Base-by-base conservation (phyloP, 2,113 vertebrate species). In the Sapayoa aenigma region DNA sequence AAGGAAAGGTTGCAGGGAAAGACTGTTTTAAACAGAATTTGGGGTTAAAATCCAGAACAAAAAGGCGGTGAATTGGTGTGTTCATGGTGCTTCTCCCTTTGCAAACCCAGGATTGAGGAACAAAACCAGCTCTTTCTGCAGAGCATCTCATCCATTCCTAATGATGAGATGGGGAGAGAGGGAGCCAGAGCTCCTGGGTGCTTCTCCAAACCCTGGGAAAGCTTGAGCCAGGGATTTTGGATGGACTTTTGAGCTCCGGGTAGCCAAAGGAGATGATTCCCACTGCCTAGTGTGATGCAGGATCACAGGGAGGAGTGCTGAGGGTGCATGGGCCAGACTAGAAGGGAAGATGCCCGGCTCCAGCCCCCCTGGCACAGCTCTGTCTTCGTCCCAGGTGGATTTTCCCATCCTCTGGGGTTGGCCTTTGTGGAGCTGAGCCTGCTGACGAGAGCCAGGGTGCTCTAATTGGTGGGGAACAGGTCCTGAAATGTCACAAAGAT, bases 401-500 rank as follows among this genome's bases (percentile, higher is more conserved):
- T 89, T 74, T 37, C 84, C 65, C 77, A 41, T 90, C 52, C 63
- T 89, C 39, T 8, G 9, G 69, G 24, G n/a, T 21, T 74, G 91
- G 73, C 91, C 94, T 96, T 92, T 87, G 46, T 60, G 31, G 1
- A 19, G 33, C 37, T 0, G 27, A 93, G 71, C 78, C 3, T 24
- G 24, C 56, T 87, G 50, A 44, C 39, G 74, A 76, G 90, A 87
- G 42, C 15, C 27, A 12, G 84, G 23, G 31, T n/a, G 37, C 89
- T 95, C 92, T 98, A 96, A 97, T 97, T 97, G 97, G 88, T 28
- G 16, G 28, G 66, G 84, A 81, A 52, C 72, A 7, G 24, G 81
- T 88, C 85, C 97, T 90, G 90, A 97, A 98, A 97, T 97, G 97
- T 96, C 97, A 97, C 46, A 3, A 88, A 96, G 97, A 98, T 97